These are phyloP conservation scores for Argya squamiceps DNA, from an alignment of 2,797 vertebrate genomes.

Conservation along the genomic window DNA sequence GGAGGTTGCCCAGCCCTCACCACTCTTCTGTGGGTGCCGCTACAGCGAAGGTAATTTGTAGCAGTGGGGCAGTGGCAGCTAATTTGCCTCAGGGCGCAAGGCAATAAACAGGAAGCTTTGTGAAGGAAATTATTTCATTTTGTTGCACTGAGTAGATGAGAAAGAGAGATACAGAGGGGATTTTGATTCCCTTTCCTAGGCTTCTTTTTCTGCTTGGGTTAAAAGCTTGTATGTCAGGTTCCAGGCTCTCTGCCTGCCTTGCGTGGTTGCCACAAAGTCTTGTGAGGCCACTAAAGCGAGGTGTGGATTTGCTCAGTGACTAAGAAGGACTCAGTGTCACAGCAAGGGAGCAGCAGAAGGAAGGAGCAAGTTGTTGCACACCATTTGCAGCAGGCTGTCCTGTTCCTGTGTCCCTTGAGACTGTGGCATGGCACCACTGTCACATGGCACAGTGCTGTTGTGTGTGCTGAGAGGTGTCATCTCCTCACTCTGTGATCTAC, in stretches of 20 bases:
- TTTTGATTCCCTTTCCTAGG: background rate
- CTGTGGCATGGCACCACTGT: background rate
- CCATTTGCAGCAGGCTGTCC: background rate
- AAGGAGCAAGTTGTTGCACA: background rate
- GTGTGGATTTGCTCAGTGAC: background rate
- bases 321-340: background rate
- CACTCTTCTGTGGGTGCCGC: background rate
- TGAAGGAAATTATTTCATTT: background rate
- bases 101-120: background rate
- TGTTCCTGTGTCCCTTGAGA: background rate
- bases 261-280: rapidly evolving
- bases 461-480: background rate
- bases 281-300: rapidly evolving
- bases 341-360: background rate
- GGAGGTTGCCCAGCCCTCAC: background rate
- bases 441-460: background rate
- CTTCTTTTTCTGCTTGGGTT: background rate
- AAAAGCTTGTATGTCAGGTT: background rate
- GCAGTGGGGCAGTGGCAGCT: background rate
- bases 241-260: background rate
- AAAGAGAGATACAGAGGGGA: rapidly evolving
- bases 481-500: background rate
- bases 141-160: background rate
- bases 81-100: background rate
- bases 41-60: background rate